Evolutionary conservation across 2,113 vertebrate species (phyloP), one percentile per base, ranked within the genome.

Genomic region (Halichoerus grypus): DNA sequence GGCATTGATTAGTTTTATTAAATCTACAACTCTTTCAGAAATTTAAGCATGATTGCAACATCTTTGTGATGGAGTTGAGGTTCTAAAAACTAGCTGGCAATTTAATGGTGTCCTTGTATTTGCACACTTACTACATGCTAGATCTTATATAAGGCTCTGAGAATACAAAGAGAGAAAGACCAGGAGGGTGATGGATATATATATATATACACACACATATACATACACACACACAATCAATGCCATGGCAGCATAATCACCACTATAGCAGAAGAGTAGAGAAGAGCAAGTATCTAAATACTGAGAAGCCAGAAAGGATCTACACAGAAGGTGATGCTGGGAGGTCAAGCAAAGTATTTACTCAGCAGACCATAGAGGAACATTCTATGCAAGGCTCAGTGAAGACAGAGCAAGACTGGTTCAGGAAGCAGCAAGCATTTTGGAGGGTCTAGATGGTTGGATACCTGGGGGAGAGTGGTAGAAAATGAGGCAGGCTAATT

Each of bases 11-110:
- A 2, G 19, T 93, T 94, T 80, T 84, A 88, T 31, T 53, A 80
- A 96, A 91, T n/a, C 3, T 49, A 57, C 49, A 94, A 51, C 16
- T 65, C 16, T 63, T 91, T 92, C 24, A 83, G 14, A 95, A 93
- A 92, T 31, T 46, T 46, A 76, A 96, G 21, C 16, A 67, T 65
- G 19, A 53, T 28, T 33, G 1, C 2, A 87, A 22, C 1, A 51
- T 19, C 21, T 84, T 80, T 71, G n/a, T 61, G 26, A 79, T 72
- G 6, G 6, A 86, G 24, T 22, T 90, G 16, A 21, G 36, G 4
- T 87, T 94, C 36, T 49, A 83, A 26, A 95, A 93, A 79, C 12
- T 61, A 90, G 0, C n/a, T 67, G 49, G 21, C 31, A 87, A 36
- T 63, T 63, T 90, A 61, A 67, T 3, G n/a, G 16, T 65, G 18